These are phyloP conservation scores for Chrysopilus asiliformis DNA, from an alignment of 2,888 invertebrate species.

Conservation along the genomic window DNA sequence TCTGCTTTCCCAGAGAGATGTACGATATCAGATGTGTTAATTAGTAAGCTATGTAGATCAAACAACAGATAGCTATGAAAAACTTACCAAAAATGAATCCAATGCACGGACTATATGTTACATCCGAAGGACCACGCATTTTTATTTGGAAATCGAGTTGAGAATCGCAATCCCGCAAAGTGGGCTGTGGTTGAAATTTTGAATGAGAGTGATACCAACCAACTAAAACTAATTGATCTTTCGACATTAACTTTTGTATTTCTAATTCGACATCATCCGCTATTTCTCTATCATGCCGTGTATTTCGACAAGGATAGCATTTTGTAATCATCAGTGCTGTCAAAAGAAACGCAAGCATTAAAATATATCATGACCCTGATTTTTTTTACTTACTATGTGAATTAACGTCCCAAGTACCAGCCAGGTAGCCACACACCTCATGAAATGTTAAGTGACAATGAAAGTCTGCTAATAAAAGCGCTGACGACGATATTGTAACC, in stretches of 20 bases:
- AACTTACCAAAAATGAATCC: constrained; percentile 81
- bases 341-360: constrained; percentile 20
- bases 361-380: neutral
- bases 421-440: constrained; percentile 92
- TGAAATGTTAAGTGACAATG: constrained; percentile 88
- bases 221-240: constrained; percentile 64
- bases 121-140: constrained; percentile 83
- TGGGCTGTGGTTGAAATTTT: constrained; percentile 74
- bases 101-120: constrained; percentile 85
- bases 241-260: constrained; percentile 72
- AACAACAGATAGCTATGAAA: constrained; percentile 5
- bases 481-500: constrained; percentile 74
- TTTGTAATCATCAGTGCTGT: constrained; percentile 74
- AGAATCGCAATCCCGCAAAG: constrained; percentile 74
- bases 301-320: constrained; percentile 76
- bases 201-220: constrained; percentile 98
- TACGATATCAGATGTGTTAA: too few species aligned
- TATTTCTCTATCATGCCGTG: constrained; percentile 64
- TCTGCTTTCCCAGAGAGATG: too few species aligned
- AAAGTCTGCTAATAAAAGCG: constrained; percentile 77
- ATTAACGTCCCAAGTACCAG: constrained; percentile 89
- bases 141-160: constrained; percentile 91
- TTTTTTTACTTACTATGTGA: constrained; percentile 63
- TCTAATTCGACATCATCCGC: constrained; percentile 65
- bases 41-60: too few species aligned